A percentile compares a stretch with the other conserved stretches of the same genome.
phyloP scores from a whole-genome alignment of 1,140 invertebrate genomes.

The Heliconius himera region DNA sequence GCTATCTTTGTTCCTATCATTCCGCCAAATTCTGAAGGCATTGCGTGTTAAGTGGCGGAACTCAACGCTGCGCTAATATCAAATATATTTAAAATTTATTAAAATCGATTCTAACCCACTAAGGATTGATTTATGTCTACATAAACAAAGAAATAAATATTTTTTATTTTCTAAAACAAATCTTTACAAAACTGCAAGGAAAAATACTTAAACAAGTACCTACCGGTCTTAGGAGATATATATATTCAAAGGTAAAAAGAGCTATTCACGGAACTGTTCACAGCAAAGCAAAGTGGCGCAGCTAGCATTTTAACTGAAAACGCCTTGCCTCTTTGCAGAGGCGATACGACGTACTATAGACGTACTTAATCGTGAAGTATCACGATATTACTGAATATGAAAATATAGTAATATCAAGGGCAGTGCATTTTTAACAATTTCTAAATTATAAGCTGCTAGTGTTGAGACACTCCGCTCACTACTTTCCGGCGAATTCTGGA shows the following conservation, averaged over 20 bases:
- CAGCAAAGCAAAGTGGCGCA: not conserved
- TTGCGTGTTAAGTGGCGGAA: too few species aligned
- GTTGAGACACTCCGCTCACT: too few species aligned
- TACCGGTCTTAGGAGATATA: not conserved
- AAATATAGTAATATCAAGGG: not conserved
- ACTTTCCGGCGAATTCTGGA: too few species aligned
- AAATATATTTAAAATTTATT: too few species aligned
- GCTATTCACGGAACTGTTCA: not conserved
- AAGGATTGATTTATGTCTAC: too few species aligned
- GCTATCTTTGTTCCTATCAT: too few species aligned
- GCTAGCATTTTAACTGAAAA: constrained; percentile 12
- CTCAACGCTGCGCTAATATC: too few species aligned
- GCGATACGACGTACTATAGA: not conserved
- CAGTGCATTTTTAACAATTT: too few species aligned
- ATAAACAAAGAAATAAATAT: too few species aligned
- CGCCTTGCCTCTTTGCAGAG: not conserved
- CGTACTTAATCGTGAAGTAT: not conserved
- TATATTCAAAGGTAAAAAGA: constrained; percentile 9
- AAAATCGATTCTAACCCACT: too few species aligned
- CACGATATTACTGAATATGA: not conserved
- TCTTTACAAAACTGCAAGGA: not conserved
- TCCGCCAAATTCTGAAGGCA: too few species aligned
- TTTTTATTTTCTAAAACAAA: not conserved
- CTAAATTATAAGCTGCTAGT: too few species aligned
- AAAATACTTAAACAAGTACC: not conserved